Percentiles rank a stretch among this genome's conserved stretches.
phyloP scores from a whole-genome alignment of 2,888 invertebrate species.

The Zele albiditarsus region DNA sequence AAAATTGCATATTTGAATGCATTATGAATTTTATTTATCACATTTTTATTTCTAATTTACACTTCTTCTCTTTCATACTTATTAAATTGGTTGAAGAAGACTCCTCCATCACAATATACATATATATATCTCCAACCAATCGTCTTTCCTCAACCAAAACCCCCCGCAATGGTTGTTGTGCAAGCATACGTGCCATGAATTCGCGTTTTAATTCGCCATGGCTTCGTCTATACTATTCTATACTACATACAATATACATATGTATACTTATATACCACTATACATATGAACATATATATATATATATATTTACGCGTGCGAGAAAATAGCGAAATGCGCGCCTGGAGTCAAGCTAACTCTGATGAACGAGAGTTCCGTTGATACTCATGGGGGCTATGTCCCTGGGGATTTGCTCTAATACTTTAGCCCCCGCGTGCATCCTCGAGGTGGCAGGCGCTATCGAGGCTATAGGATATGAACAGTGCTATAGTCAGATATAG shows the following conservation, averaged over 20 bases:
- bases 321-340: constrained; percentile 7
- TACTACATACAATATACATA: not conserved
- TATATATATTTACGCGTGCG: not conserved
- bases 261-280: no score
- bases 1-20: no score
- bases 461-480: constrained; percentile 10
- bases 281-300: not conserved
- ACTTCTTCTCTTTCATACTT: not conserved
- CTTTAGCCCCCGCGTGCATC: constrained; percentile 6
- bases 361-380: constrained; percentile 37
- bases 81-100: not conserved
- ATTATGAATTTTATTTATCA: not conserved
- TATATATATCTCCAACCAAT: not conserved
- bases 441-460: constrained; percentile 13
- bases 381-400: constrained; percentile 26
- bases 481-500: not conserved
- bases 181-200: constrained; percentile 32
- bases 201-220: constrained; percentile 23
- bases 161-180: not conserved
- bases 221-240: not conserved
- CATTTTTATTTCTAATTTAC: not conserved
- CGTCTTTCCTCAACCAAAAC: not conserved
- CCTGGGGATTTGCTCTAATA: constrained; percentile 21
- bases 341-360: constrained; percentile 30
- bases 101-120: not conserved